Base-by-base conservation (phyloP, 2,113 vertebrate genomes). In the Muscicapa adusta region DNA sequence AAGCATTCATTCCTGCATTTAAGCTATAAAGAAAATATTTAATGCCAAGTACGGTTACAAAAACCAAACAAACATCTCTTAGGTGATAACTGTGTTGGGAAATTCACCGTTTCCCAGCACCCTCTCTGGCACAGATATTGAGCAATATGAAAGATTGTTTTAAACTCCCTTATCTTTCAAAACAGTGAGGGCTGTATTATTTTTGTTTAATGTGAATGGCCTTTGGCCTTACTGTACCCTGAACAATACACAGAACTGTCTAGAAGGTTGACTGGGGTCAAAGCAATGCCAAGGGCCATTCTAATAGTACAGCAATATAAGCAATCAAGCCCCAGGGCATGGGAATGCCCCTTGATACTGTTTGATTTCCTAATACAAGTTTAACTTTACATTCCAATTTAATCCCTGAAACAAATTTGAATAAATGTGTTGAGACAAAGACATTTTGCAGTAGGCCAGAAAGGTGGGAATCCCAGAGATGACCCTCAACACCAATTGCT, bases 401-500 rank as follows among this genome's bases (percentile, higher is more conserved):
- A 67, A 61, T 57, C 18, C 12, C 26, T 78, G 33, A 25, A 68
- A 25, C 13, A 36, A 80, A 74, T 66, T 31, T 91, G 34, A 80
- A 66, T 66, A 73, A 85, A 54, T 7, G 4, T 31, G 2, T 88
- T 85, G 20, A 75, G 19, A 85, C 24, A 85, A 63, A 79, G 36
- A 62, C 9, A 16, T 70, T 89, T 85, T 68, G 4, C 53, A 75
- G 19, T 13, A 88, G 19, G 34, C n/a, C 33, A 33, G 6, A 58
- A 47, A 20, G 23, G 9, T 48, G n/a, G 48, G 40, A 78, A 75
- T 48, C 18, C 17, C 18, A 54, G 24, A 23, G 8, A 22, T 5
- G 11, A 45, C 8, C 23, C 50, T 40, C 8, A 78, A 22, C 0
- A 1, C 8, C n/a, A 5, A 3, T 22, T 47, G 25, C 10, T 18